Evolutionary conservation across 2,113 vertebrate species (phyloP).

Genomic region (Lagenorhynchus albirostris): DNA sequence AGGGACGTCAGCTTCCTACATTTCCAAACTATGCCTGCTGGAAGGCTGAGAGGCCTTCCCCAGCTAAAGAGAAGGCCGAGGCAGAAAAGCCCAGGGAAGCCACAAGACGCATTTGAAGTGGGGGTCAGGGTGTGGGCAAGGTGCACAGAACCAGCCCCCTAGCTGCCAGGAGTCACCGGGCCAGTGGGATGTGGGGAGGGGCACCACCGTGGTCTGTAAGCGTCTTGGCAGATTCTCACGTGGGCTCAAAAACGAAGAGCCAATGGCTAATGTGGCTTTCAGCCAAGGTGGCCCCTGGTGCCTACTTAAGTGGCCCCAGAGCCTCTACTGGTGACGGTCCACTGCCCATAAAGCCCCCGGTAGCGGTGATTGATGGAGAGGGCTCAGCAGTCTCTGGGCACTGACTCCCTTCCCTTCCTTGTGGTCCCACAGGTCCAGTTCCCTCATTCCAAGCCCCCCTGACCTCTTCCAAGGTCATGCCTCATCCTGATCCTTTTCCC

Average conservation of each 20-base stretch:
- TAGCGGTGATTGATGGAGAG: not conserved
- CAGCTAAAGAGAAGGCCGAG: not conserved
- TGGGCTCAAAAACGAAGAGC: not conserved
- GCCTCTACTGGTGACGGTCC: not conserved
- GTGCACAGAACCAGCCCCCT: not conserved
- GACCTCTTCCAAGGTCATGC: not conserved
- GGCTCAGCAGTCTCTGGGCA: not conserved
- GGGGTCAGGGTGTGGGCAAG: not conserved
- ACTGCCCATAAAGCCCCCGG: not conserved
- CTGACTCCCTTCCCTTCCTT: not conserved
- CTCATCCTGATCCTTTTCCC: not conserved
- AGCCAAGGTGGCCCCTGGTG: not conserved
- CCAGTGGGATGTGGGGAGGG: not conserved
- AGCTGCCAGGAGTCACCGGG: not conserved
- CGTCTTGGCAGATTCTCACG: accelerated
- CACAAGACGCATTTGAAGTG: not conserved
- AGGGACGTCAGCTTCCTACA: not conserved
- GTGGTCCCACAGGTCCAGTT: not conserved
- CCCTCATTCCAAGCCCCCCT: not conserved
- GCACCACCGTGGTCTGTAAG: not conserved
- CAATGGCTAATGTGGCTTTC: not conserved
- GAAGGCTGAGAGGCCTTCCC: not conserved
- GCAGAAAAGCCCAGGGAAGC: not conserved
- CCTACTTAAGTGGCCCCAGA: not conserved
- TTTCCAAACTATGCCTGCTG: not conserved